Conservation (phyloP, 2,888 invertebrate genomes). For the Sphaeridia pumilis region DNA sequence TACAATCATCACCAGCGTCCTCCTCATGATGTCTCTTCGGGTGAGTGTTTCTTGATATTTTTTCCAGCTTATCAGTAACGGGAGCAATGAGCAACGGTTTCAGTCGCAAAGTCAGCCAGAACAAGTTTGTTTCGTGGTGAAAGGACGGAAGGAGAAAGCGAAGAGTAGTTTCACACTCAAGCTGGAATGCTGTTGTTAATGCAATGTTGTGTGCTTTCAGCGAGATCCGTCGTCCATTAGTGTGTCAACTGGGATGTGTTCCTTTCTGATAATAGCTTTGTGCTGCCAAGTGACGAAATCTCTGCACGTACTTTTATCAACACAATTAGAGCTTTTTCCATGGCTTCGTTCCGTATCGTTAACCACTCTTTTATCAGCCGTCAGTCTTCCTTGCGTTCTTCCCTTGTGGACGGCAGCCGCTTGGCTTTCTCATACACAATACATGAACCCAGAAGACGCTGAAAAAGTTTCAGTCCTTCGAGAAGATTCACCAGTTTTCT, state of each 20-base stretch:
- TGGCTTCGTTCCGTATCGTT: conserved; percentile 31
- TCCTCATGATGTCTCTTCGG: conserved; percentile 19
- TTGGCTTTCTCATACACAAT: conserved; percentile 11
- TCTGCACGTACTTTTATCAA: conserved; percentile 22
- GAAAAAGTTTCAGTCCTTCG: conserved; percentile 19
- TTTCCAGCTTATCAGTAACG: no score
- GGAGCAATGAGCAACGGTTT: no score
- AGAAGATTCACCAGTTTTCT: conserved; percentile 24
- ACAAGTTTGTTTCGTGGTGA: neutral
- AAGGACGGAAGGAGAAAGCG: neutral
- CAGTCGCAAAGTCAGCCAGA: neutral
- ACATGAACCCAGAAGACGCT: conserved; percentile 9
- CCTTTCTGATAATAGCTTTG: conserved; percentile 22
- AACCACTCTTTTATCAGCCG: conserved; percentile 24
- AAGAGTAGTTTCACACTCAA: neutral
- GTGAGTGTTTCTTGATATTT: conserved; percentile 10
- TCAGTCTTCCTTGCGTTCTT: conserved; percentile 26
- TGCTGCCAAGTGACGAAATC: conserved; percentile 27
- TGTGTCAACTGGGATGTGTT: conserved; percentile 18
- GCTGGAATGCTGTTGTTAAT: neutral
- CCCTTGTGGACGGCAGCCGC: conserved; percentile 32
- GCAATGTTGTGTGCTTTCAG: conserved; percentile 5
- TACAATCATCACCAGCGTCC: conserved; percentile 18
- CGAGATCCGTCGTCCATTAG: conserved; percentile 18
- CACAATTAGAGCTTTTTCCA: conserved; percentile 20